Evolutionary conservation across 2,797 vertebrate species (phyloP).

Genomic region (Myripristis jacobus): DNA sequence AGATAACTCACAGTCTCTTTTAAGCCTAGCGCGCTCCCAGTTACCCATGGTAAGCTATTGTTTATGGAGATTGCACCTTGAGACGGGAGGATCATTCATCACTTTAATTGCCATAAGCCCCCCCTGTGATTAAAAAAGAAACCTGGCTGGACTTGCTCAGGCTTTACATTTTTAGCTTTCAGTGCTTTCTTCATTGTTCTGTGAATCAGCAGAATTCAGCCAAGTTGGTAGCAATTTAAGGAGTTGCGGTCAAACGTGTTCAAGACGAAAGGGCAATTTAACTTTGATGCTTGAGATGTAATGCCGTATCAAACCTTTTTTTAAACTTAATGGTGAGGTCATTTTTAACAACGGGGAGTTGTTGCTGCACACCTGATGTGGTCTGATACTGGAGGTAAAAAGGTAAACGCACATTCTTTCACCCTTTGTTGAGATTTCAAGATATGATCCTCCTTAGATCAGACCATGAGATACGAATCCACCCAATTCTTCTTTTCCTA

Average conservation of each 20-base stretch:
- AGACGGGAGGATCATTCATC: slow-evolving; percentile 53
- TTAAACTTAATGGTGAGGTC: neutral
- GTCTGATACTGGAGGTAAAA: neutral
- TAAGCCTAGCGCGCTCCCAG: slow-evolving; percentile 37
- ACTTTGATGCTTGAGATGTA: slow-evolving; percentile 9
- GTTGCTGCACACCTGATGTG: neutral
- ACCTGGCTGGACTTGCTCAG: slow-evolving; percentile 49
- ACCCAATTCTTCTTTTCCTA: slow-evolving; percentile 57
- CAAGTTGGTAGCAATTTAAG: neutral
- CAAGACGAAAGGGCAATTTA: slow-evolving; percentile 36
- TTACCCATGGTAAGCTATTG: slow-evolving; percentile 38
- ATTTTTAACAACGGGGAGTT: neutral
- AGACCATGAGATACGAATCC: slow-evolving; percentile 57
- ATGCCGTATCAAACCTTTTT: slow-evolving; percentile 18
- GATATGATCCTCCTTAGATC: slow-evolving; percentile 38
- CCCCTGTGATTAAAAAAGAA: slow-evolving; percentile 57
- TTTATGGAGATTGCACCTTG: slow-evolving; percentile 65
- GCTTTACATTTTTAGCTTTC: slow-evolving; percentile 49
- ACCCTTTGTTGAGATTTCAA: slow-evolving; percentile 2
- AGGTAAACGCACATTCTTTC: neutral
- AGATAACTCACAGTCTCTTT: slow-evolving; percentile 2
- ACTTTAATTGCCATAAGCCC: slow-evolving; percentile 40
- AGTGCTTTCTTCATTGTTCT: slow-evolving; percentile 24
- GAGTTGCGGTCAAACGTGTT: slow-evolving; percentile 17
- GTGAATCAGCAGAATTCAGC: slow-evolving; percentile 43